Evolutionary conservation across 2,888 invertebrate species (phyloP), one percentile per base, ranked within the genome.

Genomic region (Nemoura dubitans): DNA sequence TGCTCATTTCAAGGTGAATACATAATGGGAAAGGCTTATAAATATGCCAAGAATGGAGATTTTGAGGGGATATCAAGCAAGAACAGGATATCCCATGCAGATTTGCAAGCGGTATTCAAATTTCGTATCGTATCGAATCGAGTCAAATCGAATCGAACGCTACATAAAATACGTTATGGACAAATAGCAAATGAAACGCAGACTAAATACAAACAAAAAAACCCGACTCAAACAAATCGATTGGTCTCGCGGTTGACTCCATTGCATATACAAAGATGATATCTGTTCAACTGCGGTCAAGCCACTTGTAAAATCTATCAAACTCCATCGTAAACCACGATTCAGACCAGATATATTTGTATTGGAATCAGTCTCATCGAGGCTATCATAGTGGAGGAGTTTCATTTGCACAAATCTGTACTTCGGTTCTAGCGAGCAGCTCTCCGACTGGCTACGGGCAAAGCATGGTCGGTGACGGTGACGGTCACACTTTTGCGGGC

Each of bases 401-500:
- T 59, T 59, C 59, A 21, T 59, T 59, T 59, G 59, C 21, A 21
- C 21, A 59, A 59, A 59, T 59, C 59, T 59, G 59, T 59, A 59
- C 59, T 21, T 59, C 59, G 21, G 59, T 59, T n/a, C n/a, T n/a
- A n/a, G 21, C 59, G 14, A 21, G 59, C 59, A 59, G 59, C 59
- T 7, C 6, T 10, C 59, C 2, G 59, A 14, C 59, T 21, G 59
- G 59, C 59, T 21, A 14, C 14, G 59, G 59, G 59, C 59, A 59
- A 59, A 1, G 16, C 59, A 76, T 29, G 85, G 76, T 85, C 84
- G 80, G 77, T 83, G 81, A 86, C 84, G 86, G 86, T 86, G 86
- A 86, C 86, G 86, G 86, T 86, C 86, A 86, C 86, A 86, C 84
- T 82, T 30, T 30, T 85, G 80, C 84, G 43, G 80, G 30, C 59